phyloP scores from a whole-genome alignment of 2,797 vertebrate genomes.

The Novumbra hubbsi region DNA sequence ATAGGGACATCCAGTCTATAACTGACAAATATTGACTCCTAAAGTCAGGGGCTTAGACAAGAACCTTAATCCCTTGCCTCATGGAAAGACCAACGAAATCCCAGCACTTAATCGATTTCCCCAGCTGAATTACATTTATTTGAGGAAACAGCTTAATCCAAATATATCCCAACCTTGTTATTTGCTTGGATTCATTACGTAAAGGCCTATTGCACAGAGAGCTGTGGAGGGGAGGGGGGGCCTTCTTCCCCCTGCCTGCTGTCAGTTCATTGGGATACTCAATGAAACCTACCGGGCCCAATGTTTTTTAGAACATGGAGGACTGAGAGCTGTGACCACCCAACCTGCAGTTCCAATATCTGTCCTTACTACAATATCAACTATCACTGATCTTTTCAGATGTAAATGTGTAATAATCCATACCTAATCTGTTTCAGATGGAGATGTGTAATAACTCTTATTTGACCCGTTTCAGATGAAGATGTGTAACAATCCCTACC shows the following conservation, averaged over 20 bases:
- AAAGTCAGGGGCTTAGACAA: slow-evolving; percentile 24
- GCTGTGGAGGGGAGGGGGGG: background rate
- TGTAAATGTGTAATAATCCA: background rate
- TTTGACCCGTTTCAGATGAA: no score
- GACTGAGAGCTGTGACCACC: background rate
- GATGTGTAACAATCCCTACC: no score
- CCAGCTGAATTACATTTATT: slow-evolving; percentile 32
- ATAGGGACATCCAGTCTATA: background rate
- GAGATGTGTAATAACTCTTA: no score
- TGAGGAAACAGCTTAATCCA: slow-evolving; percentile 35
- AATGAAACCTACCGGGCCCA: background rate
- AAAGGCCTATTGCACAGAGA: background rate
- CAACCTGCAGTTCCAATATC: background rate
- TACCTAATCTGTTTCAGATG: background rate
- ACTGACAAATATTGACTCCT: slow-evolving; percentile 23
- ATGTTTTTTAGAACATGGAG: background rate
- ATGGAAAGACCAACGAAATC: slow-evolving; percentile 23
- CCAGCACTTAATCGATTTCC: slow-evolving; percentile 27
- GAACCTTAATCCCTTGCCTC: slow-evolving; percentile 16
- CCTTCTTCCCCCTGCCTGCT: background rate
- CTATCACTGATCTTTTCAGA: background rate
- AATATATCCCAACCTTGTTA: slow-evolving; percentile 28
- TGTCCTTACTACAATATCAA: background rate
- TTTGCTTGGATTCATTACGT: background rate
- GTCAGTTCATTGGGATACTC: background rate